Evolutionary conservation across 2,888 invertebrate genomes (phyloP), one percentile per base, ranked within the genome.

Genomic region (Eueremaeus valkanovi): DNA sequence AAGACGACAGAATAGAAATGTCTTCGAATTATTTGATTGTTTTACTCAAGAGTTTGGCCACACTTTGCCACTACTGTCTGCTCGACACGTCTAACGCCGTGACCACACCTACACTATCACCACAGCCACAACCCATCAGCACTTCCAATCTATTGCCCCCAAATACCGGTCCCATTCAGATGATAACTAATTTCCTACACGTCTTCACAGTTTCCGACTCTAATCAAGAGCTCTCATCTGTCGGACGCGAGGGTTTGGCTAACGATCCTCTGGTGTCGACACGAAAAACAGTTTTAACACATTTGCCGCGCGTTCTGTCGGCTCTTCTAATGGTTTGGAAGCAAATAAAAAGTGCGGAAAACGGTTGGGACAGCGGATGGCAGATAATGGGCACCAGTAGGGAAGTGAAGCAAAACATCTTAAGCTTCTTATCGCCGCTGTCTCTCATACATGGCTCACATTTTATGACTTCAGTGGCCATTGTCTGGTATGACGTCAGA

Each of bases 351-450:
- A 85, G 61, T 21, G 84, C 84, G 9, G 79, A 79, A 61, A 73
- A 76, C 9, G 49, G 31, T 3, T 5, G 31, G n/a, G 73, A 74
- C 63, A 33, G 36, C 29, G 75, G 76, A 5, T 81, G 81, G 73
- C 81, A 83, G 79, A 82, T 82, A 29, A 82, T 84, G 79, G 84
- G 84, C 9, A 79, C 81, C n/a, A 83, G 86, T 82, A 84, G 86
- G 85, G 87, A 87, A 78, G 89, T 92, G 16, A 89, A 90, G 78
- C 90, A 91, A 80, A 90, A 91, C 80, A 85, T 94, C 70, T 84
- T 93, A 80, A 92, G 92, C 82, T 89, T 93, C 79, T 84, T 94
- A 5, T 92, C 92, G 80, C 93, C 93, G 0, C 89, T 94, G 72
- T 90, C 92, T 9, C 87, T 91, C 75, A 90, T 92, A 81, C 92